Evolutionary conservation across 1,140 invertebrate genomes (phyloP), one percentile per base, ranked within the genome.

Genomic region (Chironomus striatipennis): DNA sequence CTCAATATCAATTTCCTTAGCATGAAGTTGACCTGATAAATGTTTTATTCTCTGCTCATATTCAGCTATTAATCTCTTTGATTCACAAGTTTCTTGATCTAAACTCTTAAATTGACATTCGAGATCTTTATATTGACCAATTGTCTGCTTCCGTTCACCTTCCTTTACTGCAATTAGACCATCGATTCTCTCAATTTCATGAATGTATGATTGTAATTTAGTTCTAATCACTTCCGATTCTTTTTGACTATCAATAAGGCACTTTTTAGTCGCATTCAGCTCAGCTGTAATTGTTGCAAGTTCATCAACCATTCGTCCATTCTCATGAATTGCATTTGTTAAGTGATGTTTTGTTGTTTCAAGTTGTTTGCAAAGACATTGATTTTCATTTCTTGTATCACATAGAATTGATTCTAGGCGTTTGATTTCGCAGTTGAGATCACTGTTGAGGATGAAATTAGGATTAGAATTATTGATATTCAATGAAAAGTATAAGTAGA

Each of bases 151-250:
- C 10, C 65, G 5, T 18, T 70, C 65, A 3, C 18, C 18, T 18
- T 70, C 65, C 18, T 70, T 70, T 2, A 70, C 20, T 12, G 65
- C 17, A 0, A 70, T 70, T 1, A 70, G 18, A 2, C 65, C 65
- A 70, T 70, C 65, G 10, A 70, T 70, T 12, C 65, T 70, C 18
- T 70, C 65, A 20, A 70, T 70, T 21, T 70, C 65, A 70, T 70
- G 65, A 4, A 70, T 70, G 20, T 70, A 70, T 2, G 65, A 70
- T 70, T 70, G 65, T 1, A 70, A 18, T 70, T 70, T 70, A 21
- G 15, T 70, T 70, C 17, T 70, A 10, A 70, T 70, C 8, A 20
- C 10, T 70, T 70, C 65, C 2, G 65, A 70, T 21, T 70, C 65
- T 70, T 21, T 18, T 70, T 70, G 65, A 18, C n/a, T 18, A 21